A percentile compares a stretch with the other conserved stretches of the same genome.
These are phyloP conservation scores for Ormyrus nitidulus DNA, from an alignment of 2,888 invertebrate genomes.

Conservation along the genomic window DNA sequence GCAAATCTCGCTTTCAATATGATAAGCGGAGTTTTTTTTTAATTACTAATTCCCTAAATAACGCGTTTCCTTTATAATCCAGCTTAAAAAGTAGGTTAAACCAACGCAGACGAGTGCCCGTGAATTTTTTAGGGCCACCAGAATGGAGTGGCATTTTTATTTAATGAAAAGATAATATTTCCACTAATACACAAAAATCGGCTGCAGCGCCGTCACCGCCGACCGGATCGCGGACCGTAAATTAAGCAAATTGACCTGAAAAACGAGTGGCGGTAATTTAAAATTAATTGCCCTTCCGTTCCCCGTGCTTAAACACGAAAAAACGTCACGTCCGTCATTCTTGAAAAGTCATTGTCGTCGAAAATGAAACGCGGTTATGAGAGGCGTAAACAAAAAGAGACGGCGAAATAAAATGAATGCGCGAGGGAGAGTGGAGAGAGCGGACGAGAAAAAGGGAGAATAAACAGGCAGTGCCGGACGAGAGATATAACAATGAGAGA, in stretches of 20 bases:
- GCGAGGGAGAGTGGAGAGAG: not conserved
- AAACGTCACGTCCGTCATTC: conserved; percentile 26
- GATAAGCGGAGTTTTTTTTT: no score
- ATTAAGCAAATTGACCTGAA: conserved; percentile 43
- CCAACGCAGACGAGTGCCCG: not conserved
- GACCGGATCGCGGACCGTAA: not conserved
- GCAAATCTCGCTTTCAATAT: no score
- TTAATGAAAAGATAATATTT: conserved; percentile 44
- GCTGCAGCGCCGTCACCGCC: not conserved
- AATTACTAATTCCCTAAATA: conserved; percentile 17
- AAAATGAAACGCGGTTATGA: conserved; percentile 39
- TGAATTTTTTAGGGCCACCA: conserved; percentile 22
- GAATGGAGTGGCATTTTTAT: conserved; percentile 33
- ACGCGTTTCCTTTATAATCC: conserved; percentile 7
- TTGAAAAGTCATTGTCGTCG: conserved; percentile 33
- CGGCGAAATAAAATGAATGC: conserved; percentile 4
- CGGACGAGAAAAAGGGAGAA: not conserved
- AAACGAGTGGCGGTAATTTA: conserved; percentile 45
- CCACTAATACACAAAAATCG: conserved; percentile 34
- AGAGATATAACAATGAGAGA: not conserved
- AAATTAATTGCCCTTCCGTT: conserved; percentile 38
- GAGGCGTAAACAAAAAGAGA: conserved; percentile 27
- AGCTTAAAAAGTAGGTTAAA: conserved; percentile 33
- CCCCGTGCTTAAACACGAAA: conserved; percentile 21
- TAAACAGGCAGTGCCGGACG: not conserved